Conservation (phyloP, 1,140 invertebrate species). For the Drosophila albomicans region DNA sequence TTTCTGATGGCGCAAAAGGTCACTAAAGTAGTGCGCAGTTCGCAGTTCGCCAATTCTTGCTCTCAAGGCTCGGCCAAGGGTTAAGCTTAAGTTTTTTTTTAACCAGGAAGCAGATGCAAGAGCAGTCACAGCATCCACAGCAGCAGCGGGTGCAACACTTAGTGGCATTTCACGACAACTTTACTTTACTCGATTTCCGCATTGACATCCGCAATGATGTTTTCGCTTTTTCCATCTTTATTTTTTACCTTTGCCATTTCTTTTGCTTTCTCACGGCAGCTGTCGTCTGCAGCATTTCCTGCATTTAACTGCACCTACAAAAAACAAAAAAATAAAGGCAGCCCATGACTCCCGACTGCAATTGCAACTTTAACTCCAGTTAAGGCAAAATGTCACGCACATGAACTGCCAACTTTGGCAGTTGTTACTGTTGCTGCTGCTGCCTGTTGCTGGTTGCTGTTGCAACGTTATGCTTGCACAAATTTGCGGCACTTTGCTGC, state of each 20-base stretch:
- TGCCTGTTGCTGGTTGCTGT: not conserved
- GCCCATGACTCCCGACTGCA: not conserved
- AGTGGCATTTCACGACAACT: constrained; percentile 77
- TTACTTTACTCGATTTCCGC: constrained; percentile 64
- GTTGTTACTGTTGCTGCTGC: constrained; percentile 5
- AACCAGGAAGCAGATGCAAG: constrained; percentile 39
- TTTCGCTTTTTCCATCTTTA: constrained; percentile 23
- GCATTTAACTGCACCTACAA: constrained; percentile 61
- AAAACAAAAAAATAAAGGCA: constrained; percentile 19
- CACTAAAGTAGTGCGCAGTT: constrained; percentile 29
- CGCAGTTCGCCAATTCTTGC: constrained; percentile 31
- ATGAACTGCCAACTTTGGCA: constrained; percentile 59
- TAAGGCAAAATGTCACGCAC: constrained; percentile 67
- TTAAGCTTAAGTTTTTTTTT: constrained; percentile 4
- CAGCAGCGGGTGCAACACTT: constrained; percentile 45
- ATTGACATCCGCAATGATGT: constrained; percentile 66
- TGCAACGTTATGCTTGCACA: constrained; percentile 53
- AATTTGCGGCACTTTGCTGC: constrained; percentile 50
- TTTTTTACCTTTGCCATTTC: constrained; percentile 76
- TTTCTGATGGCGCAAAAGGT: constrained; percentile 68
- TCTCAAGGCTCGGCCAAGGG: constrained; percentile 34
- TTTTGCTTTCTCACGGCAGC: constrained; percentile 71
- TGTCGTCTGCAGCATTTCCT: constrained; percentile 55
- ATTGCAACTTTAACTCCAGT: constrained; percentile 41
- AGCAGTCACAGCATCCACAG: not conserved